These are phyloP conservation scores for Zaprionus lachaisei DNA, from an alignment of 1,140 invertebrate species.

Conservation along the genomic window DNA sequence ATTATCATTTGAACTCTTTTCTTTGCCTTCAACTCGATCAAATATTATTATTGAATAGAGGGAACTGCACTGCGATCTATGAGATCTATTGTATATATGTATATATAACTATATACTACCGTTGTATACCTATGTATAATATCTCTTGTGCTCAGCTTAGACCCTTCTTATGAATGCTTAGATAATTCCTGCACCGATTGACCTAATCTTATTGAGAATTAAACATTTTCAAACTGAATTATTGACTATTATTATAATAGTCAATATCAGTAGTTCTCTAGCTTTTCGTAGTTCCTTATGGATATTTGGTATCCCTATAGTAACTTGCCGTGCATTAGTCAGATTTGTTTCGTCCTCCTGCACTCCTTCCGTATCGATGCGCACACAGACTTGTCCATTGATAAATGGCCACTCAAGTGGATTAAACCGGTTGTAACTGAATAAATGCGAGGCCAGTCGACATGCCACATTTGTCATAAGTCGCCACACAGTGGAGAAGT, in stretches of 20 bases:
- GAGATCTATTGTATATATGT: too few relatives aligned
- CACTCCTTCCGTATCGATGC: not conserved
- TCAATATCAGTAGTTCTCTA: too few relatives aligned
- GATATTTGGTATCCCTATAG: not conserved
- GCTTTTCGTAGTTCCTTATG: not conserved
- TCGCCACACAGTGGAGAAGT: not conserved
- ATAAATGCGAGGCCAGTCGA: conserved; percentile 65
- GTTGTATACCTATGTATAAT: too few relatives aligned
- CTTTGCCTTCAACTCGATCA: too few relatives aligned
- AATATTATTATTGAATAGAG: too few relatives aligned
- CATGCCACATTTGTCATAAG: conserved; percentile 59
- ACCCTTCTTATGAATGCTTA: too few relatives aligned
- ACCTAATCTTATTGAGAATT: too few relatives aligned
- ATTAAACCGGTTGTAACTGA: conserved; percentile 76
- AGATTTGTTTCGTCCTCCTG: not conserved
- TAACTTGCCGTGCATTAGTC: conserved; percentile 6
- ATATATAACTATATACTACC: too few relatives aligned
- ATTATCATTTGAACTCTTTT: too few relatives aligned
- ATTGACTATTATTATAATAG: not conserved
- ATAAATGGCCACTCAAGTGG: conserved; percentile 84
- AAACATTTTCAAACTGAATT: not conserved
- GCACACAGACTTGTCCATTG: conserved; percentile 19
- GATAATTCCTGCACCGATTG: too few relatives aligned
- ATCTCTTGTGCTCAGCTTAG: too few relatives aligned
- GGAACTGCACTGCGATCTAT: too few relatives aligned